These are phyloP conservation scores for Esox niger DNA, from an alignment of 2,113 vertebrate species.

Conservation along the genomic window DNA sequence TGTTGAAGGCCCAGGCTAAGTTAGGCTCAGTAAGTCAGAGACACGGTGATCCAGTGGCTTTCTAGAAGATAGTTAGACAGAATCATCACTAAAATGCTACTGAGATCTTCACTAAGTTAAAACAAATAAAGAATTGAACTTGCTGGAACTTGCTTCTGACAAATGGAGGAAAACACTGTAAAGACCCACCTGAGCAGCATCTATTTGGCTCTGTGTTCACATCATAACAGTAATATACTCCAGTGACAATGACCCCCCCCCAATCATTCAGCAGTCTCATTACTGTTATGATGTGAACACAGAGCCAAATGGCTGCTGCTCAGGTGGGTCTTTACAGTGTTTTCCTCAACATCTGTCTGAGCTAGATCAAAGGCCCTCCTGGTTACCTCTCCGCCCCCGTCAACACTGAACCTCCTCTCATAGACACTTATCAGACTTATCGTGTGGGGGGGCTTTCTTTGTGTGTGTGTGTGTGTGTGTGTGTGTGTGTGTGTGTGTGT, in stretches of 20 bases:
- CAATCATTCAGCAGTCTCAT: conserved; percentile 74
- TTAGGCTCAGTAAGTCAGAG: too few relatives aligned
- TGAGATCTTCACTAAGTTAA: too few relatives aligned
- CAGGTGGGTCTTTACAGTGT: conserved; percentile 69
- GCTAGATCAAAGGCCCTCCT: conserved; percentile 56
- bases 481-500: conserved; percentile 13
- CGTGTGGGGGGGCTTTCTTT: neutral
- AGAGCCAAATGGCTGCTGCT: conserved; percentile 69
- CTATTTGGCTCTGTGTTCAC: conserved; percentile 70
- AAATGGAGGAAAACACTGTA: conserved; percentile 61
- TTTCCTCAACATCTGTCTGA: conserved; percentile 64
- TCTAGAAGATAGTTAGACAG: too few relatives aligned
- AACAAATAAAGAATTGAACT: too few relatives aligned
- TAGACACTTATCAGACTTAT: conserved; percentile 38
- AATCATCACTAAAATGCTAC: too few relatives aligned
- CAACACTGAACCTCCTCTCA: conserved; percentile 32
- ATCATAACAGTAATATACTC: conserved; percentile 42
- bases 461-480: too few relatives aligned
- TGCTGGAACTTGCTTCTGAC: neutral
- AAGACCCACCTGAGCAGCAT: conserved; percentile 72
- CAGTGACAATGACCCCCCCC: conserved; percentile 56
- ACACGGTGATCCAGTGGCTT: too few relatives aligned
- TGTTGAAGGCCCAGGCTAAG: too few relatives aligned
- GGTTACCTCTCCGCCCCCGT: conserved; percentile 8
- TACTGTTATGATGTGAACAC: conserved; percentile 71